Conservation (phyloP, 2,888 invertebrate genomes). For the Protonemura montana region DNA sequence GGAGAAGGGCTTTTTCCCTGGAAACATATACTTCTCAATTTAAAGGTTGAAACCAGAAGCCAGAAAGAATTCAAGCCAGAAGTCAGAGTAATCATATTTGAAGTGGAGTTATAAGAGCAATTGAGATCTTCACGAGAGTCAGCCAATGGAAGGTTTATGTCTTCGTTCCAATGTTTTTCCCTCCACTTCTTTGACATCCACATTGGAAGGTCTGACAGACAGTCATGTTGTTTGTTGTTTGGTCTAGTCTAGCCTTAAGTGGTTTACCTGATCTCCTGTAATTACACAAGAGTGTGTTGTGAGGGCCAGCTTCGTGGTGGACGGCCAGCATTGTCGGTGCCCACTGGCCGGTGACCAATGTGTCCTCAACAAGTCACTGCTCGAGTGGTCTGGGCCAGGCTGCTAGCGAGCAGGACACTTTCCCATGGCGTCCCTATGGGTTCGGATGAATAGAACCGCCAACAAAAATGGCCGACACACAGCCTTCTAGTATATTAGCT, state of each 20-base stretch:
- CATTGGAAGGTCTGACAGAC: background rate
- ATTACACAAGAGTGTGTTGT: conserved; percentile 5
- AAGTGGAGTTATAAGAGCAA: background rate
- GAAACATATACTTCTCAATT: background rate
- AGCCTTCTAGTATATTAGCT: too few species aligned
- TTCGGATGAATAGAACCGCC: background rate
- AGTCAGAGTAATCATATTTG: too few species aligned
- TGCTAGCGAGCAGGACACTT: too few species aligned
- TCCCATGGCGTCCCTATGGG: background rate
- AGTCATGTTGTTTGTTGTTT: background rate
- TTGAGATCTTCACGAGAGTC: background rate
- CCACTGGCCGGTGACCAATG: background rate
- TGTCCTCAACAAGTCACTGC: background rate
- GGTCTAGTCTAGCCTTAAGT: conserved; percentile 16
- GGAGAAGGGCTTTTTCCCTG: background rate
- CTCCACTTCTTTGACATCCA: background rate
- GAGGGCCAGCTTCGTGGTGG: background rate
- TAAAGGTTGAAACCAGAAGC: background rate
- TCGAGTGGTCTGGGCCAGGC: too few species aligned
- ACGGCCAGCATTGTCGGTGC: background rate
- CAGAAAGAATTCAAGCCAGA: background rate
- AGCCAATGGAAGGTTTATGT: background rate
- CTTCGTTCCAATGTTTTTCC: background rate
- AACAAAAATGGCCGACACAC: too few species aligned
- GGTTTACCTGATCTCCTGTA: conserved; percentile 15